Evolutionary conservation across 2,797 vertebrate species (phyloP), one percentile per base, ranked within the genome.

Genomic region (Lepidocolaptes lacrymiger): DNA sequence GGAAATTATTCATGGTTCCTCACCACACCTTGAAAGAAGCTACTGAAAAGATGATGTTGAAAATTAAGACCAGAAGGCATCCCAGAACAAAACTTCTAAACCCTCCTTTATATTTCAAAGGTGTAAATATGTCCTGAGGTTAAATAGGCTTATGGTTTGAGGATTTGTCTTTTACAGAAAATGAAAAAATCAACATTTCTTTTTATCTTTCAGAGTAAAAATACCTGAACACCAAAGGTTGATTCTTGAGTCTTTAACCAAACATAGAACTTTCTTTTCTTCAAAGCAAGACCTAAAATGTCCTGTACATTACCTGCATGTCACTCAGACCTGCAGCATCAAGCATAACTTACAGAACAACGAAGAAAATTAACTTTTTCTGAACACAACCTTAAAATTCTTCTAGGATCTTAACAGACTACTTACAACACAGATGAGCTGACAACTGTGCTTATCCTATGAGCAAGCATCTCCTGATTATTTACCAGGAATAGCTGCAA

Each of bases 11-110:
- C 94, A 91, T 88, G 94, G 94, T 91, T 95, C 56, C 88, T 91
- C 54, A 0, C 62, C 93, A 72, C 88, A 95, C 96, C 96, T 96
- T 95, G 91, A 96, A 92, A 85, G 94, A 69, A 95, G 88, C 93
- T 75, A 93, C 89, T 85, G 85, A 96, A 94, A 91, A 94, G 81
- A 95, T 36, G 51, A 88, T 92, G 84, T 71, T 69, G 86, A 88
- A 96, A 96, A 96, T 96, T 95, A 95, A 92, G 87, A 92, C 91
- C 94, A 96, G 95, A 95, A 95, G 96, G 93, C 85, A 80, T 67
- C 28, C 68, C 32, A 24, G 52, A 96, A 95, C 91, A 93, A 87
- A 92, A 93, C 59, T 87, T 92, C 75, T 71, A 89, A 91, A 49
- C 37, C 10, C 68, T 89, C 72, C 54, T 91, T 89, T 88, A 80